A percentile compares a stretch with the other conserved stretches of the same genome.
Evolutionary conservation across 35 echinoderm and acorn worm genomes (phyloP).

Genomic region (Lytechinus variegatus): DNA sequence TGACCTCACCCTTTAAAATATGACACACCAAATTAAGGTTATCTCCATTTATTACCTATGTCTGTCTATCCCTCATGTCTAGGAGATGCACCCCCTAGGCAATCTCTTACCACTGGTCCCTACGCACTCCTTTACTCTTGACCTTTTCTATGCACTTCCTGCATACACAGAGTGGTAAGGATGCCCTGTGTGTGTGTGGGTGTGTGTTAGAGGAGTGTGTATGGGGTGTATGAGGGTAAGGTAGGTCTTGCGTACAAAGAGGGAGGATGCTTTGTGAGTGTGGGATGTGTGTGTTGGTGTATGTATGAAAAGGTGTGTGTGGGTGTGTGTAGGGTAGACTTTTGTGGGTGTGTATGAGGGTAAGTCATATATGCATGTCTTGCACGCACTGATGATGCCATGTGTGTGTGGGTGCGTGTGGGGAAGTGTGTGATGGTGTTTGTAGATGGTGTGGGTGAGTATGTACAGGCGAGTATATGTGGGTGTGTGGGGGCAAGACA

Average conservation of each 20-base stretch:
- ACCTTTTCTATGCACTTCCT: not conserved
- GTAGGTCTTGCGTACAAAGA: too few species aligned
- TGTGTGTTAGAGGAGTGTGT: not conserved
- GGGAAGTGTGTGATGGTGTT: too few species aligned
- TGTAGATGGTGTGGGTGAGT: too few species aligned
- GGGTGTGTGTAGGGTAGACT: too few species aligned
- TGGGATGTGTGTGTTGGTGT: too few species aligned
- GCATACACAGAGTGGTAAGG: not conserved
- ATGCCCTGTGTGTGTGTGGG: not conserved
- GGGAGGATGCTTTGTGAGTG: too few species aligned
- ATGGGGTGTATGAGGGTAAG: not conserved
- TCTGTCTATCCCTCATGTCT: not conserved
- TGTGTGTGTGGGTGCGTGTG: not conserved
- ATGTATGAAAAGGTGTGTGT: too few species aligned
- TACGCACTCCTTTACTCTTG: not conserved
- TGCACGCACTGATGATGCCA: too few species aligned
- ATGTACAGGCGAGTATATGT: not conserved
- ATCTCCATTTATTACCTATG: constrained; percentile 19
- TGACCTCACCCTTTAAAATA: constrained; percentile 1
- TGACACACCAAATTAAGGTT: constrained; percentile 32
- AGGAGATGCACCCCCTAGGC: constrained; percentile 3
- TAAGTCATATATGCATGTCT: too few species aligned
- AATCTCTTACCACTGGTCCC: not conserved
- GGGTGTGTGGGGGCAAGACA: not conserved
- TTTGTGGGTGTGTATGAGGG: too few species aligned